Base-by-base conservation (phyloP, 2,797 vertebrate species). In the Sardinella longiceps region DNA sequence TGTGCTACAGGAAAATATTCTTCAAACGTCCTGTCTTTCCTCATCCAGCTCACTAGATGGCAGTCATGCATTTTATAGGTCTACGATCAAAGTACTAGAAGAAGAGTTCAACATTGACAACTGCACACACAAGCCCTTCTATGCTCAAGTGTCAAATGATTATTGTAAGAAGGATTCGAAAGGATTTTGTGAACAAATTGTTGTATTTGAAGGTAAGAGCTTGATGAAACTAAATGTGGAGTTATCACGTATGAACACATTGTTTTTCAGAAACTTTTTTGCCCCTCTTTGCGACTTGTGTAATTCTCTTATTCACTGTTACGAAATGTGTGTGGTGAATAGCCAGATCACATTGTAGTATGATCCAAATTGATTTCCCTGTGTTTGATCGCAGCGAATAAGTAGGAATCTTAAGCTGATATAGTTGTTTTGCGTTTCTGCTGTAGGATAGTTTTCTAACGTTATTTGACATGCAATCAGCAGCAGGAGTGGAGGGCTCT, bases 41-140 rank as follows among this genome's bases (percentile, higher is more conserved):
- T 77, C 37, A 77, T 18, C 33, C 70, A 43, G 1, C 37, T 43
- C 70, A 77, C 70, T 77, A 77, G 70, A 77, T 77, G 70, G 70
- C 70, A 77, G 14, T 77, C 20, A 77, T 23, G 18, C 15, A 77
- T 14, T 9, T 23, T 7, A 43, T 77, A 23, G 0, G 15, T 77
- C 37, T 7, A 7, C 15, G 9, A 43, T 74, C 15, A 28, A 1
- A 5, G 30, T 33, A 77, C 43, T 2, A 33, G 70, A 77, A 77
- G 70, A 39, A 77, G 70, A 77, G 15, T 20, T 77, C 20, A 77
- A 43, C 70, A 43, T 77, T 43, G 70, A 43, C 70, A 77, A 77
- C 70, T 43, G 33, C 15, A 37, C 30, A 37, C 30, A 20, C 30
- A 39, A 77, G 37, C 18, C 18, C 23, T 39, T 39, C 15, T 15